Conservation (phyloP, 2,797 vertebrate genomes). For the Falco columbarius region DNA sequence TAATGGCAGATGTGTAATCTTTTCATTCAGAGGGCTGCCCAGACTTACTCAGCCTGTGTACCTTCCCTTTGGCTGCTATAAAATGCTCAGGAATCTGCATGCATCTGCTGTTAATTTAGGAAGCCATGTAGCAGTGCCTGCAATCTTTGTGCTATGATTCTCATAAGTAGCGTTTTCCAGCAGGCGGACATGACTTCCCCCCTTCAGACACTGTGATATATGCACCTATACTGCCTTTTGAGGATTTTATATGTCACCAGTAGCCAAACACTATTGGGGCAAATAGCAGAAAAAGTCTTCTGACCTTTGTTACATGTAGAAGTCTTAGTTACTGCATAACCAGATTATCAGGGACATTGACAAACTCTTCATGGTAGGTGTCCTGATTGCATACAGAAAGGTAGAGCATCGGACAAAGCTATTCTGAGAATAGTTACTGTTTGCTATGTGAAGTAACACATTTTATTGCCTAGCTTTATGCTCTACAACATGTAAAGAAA, state of each 20-base stretch:
- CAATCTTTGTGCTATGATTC: accelerated
- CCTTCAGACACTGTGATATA: accelerated
- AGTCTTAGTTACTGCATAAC: neutral
- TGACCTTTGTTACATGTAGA: neutral
- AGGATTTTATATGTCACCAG: accelerated
- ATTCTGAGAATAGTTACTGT: neutral
- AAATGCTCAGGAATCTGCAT: accelerated
- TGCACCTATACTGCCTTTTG: neutral
- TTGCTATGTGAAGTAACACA: neutral
- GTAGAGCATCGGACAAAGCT: neutral
- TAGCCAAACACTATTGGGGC: neutral
- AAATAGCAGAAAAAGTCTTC: neutral
- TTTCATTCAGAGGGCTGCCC: neutral
- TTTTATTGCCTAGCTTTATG: neutral
- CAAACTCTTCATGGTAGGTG: neutral
- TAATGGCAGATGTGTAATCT: neutral
- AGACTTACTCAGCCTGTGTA: neutral
- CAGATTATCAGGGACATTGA: neutral
- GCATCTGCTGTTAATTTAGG: neutral
- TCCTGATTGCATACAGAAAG: neutral
- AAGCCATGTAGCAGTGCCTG: accelerated
- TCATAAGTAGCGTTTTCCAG: neutral
- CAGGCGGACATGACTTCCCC: accelerated
- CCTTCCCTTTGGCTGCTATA: neutral
- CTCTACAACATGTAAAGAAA: neutral